phyloP scores from a whole-genome alignment of 2,113 vertebrate species.

The Callaeas wilsoni region DNA sequence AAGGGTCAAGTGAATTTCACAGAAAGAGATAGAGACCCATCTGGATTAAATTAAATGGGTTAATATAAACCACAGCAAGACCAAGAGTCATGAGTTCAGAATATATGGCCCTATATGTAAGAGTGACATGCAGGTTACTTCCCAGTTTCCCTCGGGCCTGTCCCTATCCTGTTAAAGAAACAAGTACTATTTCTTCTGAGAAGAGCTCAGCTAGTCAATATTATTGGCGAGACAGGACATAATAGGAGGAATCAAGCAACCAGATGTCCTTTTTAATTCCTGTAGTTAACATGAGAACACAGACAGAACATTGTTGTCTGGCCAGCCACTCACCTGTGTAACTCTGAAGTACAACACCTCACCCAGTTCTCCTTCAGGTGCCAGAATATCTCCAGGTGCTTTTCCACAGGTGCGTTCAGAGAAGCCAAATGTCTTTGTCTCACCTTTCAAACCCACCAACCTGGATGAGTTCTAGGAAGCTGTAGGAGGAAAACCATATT shows the following conservation, averaged over 20 bases:
- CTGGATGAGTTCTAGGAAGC: not conserved
- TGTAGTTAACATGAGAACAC: not conserved
- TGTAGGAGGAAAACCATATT: not conserved
- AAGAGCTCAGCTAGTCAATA: not conserved
- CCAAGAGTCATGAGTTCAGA: not conserved
- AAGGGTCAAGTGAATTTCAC: constrained; percentile 25
- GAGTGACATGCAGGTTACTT: not conserved
- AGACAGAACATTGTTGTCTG: not conserved
- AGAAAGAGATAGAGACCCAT: not conserved
- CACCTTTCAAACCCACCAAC: not conserved
- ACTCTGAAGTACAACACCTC: not conserved
- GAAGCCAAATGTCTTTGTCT: not conserved
- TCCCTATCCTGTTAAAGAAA: not conserved
- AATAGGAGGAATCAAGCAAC: not conserved
- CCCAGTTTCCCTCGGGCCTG: not conserved
- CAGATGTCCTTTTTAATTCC: not conserved
- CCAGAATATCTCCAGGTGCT: not conserved
- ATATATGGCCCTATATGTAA: not conserved
- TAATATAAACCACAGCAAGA: not conserved
- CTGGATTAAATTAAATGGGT: constrained; percentile 2
- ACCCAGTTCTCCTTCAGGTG: not conserved
- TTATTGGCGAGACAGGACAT: not conserved
- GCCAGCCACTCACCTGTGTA: not conserved
- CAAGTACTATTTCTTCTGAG: not conserved
- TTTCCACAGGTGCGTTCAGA: not conserved